phyloP scores from a whole-genome alignment of 2,113 vertebrate species.

The Onychorhynchus coronatus region DNA sequence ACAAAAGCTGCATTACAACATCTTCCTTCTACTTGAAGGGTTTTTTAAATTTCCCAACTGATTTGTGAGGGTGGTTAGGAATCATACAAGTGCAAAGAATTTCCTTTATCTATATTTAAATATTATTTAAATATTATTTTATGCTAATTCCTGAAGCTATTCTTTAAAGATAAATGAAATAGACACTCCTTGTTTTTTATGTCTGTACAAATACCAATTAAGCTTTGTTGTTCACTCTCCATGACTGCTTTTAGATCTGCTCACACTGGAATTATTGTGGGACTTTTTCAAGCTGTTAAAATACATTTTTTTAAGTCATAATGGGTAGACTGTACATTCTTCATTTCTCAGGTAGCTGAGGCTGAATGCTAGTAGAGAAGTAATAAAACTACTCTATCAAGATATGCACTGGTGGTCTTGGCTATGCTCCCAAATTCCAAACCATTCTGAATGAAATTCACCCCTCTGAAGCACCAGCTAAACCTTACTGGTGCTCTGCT shows the following conservation, averaged over 20 bases:
- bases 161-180: background rate
- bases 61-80: background rate
- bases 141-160: background rate
- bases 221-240: background rate
- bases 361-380: background rate
- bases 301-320: background rate
- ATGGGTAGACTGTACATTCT: background rate
- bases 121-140: slow-evolving; percentile 21
- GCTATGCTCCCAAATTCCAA: background rate
- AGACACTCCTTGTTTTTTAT: background rate
- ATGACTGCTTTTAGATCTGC: background rate
- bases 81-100: background rate
- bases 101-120: background rate
- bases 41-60: background rate
- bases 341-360: background rate
- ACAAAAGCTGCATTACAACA: background rate
- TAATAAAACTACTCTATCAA: background rate
- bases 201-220: background rate
- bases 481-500: background rate
- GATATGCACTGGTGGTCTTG: background rate
- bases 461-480: background rate
- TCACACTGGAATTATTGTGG: background rate
- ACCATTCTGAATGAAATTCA: background rate
- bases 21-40: background rate
- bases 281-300: background rate